These are phyloP conservation scores for Eumacrocentrus americanus DNA, from an alignment of 2,888 invertebrate species.

Conservation along the genomic window DNA sequence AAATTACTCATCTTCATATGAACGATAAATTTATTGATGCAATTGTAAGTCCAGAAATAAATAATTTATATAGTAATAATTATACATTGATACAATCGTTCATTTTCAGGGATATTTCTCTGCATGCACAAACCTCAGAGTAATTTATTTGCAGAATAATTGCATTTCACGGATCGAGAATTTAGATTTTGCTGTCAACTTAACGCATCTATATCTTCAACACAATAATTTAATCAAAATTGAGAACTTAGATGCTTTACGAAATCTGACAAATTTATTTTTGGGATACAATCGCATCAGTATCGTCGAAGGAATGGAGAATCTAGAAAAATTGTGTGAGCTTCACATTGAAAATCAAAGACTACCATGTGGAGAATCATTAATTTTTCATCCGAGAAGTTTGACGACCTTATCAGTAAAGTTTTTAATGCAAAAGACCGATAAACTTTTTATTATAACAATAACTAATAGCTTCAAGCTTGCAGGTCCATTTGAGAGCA, in stretches of 20 bases:
- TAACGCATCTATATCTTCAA: constrained; percentile 76
- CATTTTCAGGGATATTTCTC: constrained; percentile 56
- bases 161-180: constrained; percentile 77
- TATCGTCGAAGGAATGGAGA: constrained; percentile 73
- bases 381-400: constrained; percentile 74
- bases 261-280: constrained; percentile 78
- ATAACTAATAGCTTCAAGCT: constrained; percentile 17
- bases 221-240: constrained; percentile 78
- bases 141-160: constrained; percentile 82
- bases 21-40: constrained; percentile 66
- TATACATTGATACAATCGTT: constrained; percentile 2
- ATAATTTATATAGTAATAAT: background rate
- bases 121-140: constrained; percentile 64
- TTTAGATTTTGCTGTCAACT: constrained; percentile 68
- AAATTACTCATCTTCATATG: constrained; percentile 64
- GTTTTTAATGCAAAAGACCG: constrained; percentile 15
- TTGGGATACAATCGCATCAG: constrained; percentile 72
- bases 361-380: constrained; percentile 64
- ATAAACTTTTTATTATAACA: background rate
- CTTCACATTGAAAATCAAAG: constrained; percentile 74
- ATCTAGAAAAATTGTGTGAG: constrained; percentile 68
- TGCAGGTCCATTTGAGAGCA: constrained; percentile 66
- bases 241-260: constrained; percentile 69
- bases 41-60: constrained; percentile 64
- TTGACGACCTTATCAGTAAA: constrained; percentile 67